Conservation (phyloP, 2,888 invertebrate genomes). For the Meteorus colon region DNA sequence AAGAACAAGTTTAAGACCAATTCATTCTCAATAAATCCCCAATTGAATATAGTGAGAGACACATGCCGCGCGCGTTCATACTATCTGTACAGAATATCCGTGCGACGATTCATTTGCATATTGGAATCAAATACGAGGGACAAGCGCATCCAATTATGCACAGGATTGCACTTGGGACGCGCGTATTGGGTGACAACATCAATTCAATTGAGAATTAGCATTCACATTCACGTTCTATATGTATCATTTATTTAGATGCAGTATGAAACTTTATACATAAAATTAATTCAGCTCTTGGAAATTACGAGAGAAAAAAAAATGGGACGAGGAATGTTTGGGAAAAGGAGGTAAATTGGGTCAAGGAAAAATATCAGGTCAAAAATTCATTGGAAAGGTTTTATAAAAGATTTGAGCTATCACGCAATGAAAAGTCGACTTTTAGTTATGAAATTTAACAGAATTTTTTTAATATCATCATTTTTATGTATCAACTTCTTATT, state of each 20-base stretch:
- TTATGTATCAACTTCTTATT: too few relatives aligned
- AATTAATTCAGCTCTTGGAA: too few relatives aligned
- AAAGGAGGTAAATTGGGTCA: too few relatives aligned
- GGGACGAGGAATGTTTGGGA: too few relatives aligned
- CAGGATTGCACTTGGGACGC: constrained; percentile 36
- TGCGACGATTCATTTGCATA: constrained; percentile 57
- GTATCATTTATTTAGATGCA: background rate
- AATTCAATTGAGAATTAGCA: constrained; percentile 39
- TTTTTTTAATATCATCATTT: too few relatives aligned
- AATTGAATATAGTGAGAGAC: constrained; percentile 18
- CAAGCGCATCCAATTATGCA: constrained; percentile 61
- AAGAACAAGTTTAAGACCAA: background rate
- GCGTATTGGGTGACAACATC: constrained; percentile 7
- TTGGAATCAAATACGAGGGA: constrained; percentile 54
- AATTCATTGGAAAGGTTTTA: too few relatives aligned
- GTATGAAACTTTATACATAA: too few relatives aligned
- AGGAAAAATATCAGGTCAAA: too few relatives aligned
- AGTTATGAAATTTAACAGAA: too few relatives aligned
- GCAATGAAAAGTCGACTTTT: too few relatives aligned
- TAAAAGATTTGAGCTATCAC: too few relatives aligned
- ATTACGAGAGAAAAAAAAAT: too few relatives aligned
- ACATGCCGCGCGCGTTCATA: background rate
- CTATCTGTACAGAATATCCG: background rate
- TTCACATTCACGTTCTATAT: constrained; percentile 22
- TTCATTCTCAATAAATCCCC: constrained; percentile 6